Evolutionary conservation across 2,888 invertebrate species (phyloP).

Genomic region (Perizoma flavofasciatum): DNA sequence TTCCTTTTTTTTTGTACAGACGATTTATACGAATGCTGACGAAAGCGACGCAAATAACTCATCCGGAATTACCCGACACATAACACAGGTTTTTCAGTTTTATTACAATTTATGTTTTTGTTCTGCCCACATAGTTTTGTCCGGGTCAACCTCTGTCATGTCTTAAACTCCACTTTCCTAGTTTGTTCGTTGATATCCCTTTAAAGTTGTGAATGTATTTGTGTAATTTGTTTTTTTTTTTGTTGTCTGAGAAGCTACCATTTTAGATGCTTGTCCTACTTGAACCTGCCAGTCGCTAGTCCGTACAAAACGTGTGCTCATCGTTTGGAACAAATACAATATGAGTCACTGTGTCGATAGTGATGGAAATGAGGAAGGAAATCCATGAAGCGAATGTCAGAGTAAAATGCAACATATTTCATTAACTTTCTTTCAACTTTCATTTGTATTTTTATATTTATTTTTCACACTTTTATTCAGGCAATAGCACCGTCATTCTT

Average conservation of each 20-base stretch:
- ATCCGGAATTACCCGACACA: slow-evolving; percentile 59
- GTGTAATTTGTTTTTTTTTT: too few species aligned
- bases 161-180: slow-evolving; percentile 7
- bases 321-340: too few species aligned
- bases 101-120: slow-evolving; percentile 30
- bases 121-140: slow-evolving; percentile 13
- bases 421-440: too few species aligned
- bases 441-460: too few species aligned
- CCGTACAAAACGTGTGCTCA: too few species aligned
- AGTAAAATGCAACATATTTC: slow-evolving; percentile 18
- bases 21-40: slow-evolving; percentile 77
- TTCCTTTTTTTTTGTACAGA: slow-evolving; percentile 68
- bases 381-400: slow-evolving; percentile 15
- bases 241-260: not conserved
- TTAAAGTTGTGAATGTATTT: not conserved
- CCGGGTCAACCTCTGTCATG: slow-evolving; percentile 23
- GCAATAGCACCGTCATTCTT: too few species aligned
- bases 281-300: not conserved
- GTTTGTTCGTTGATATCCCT: slow-evolving; percentile 10
- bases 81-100: slow-evolving; percentile 57
- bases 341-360: slow-evolving; percentile 6
- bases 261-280: slow-evolving; percentile 1
- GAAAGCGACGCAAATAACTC: slow-evolving; percentile 58
- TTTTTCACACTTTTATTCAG: too few species aligned
- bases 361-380: slow-evolving; percentile 24